These are phyloP conservation scores for Drosophila albomicans DNA, from an alignment of 1,140 invertebrate genomes.

Conservation along the genomic window DNA sequence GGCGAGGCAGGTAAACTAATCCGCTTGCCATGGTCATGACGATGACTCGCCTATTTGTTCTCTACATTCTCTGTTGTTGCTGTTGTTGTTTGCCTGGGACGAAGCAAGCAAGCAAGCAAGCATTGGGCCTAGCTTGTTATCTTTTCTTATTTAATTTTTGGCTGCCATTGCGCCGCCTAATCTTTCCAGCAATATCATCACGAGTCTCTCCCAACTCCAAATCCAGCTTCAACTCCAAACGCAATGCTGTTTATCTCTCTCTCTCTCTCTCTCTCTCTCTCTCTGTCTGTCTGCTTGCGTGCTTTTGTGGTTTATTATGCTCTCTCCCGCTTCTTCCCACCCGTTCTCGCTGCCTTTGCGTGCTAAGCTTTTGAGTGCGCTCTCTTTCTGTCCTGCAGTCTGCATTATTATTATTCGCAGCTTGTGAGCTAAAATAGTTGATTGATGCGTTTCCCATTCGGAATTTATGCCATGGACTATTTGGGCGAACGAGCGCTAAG, in stretches of 20 bases:
- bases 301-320: too few relatives aligned
- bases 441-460: constrained; percentile 83
- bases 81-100: constrained; percentile 51
- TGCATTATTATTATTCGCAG: constrained; percentile 12
- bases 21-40: constrained; percentile 71
- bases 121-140: constrained; percentile 73
- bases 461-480: constrained; percentile 82
- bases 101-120: constrained; percentile 1
- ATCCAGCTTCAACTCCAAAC: constrained; percentile 2
- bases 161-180: constrained; percentile 74
- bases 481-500: constrained; percentile 73
- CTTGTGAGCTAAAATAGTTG: constrained; percentile 63
- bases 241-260: constrained; percentile 11
- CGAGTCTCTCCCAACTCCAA: constrained; percentile 33
- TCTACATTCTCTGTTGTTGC: constrained; percentile 21
- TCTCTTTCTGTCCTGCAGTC: background rate
- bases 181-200: constrained; percentile 80
- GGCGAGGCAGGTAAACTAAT: constrained; percentile 60
- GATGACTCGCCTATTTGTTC: constrained; percentile 74
- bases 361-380: constrained; percentile 31
- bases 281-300: background rate
- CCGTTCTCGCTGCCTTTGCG: constrained; percentile 11
- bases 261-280: background rate
- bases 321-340: too few relatives aligned
- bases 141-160: constrained; percentile 82